A percentile compares a stretch with the other conserved stretches of the same genome.
These are phyloP conservation scores for Drosophila hydei DNA, from an alignment of 1,140 invertebrate species.

Conservation along the genomic window DNA sequence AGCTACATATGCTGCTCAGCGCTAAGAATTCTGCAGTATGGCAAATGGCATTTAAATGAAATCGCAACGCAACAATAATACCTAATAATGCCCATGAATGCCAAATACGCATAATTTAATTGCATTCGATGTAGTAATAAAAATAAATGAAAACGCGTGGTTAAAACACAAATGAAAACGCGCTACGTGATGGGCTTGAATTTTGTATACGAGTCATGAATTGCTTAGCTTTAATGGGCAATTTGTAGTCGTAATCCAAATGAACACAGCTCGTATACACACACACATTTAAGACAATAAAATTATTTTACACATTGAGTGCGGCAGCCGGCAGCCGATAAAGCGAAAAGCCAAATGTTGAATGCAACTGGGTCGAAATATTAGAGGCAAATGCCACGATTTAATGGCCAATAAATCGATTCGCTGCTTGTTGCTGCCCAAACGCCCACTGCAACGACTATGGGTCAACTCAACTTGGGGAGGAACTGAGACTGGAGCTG, in stretches of 20 bases:
- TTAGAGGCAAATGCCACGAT: slow-evolving; percentile 64
- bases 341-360: slow-evolving; percentile 42
- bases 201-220: slow-evolving; percentile 23
- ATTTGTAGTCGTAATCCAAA: slow-evolving; percentile 67
- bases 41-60: slow-evolving; percentile 15
- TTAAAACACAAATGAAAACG: slow-evolving; percentile 61
- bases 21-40: not conserved
- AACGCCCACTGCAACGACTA: slow-evolving; percentile 40
- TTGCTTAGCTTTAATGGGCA: slow-evolving; percentile 60
- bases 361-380: slow-evolving; percentile 72
- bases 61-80: slow-evolving; percentile 42
- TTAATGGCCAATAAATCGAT: slow-evolving; percentile 80
- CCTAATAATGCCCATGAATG: slow-evolving; percentile 45
- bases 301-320: slow-evolving; percentile 42
- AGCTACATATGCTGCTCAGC: too few species aligned
- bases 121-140: slow-evolving; percentile 28
- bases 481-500: not conserved
- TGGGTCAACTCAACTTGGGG: slow-evolving; percentile 2
- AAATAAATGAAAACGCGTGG: slow-evolving; percentile 35
- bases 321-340: slow-evolving; percentile 24
- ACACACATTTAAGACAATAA: slow-evolving; percentile 41
- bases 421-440: slow-evolving; percentile 45
- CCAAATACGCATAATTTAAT: slow-evolving; percentile 62
- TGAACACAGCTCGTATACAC: slow-evolving; percentile 47
- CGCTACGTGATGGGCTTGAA: slow-evolving; percentile 54